Evolutionary conservation across 1,140 invertebrate genomes (phyloP), one percentile per base, ranked within the genome.

Genomic region (Platorchestia sp.): DNA sequence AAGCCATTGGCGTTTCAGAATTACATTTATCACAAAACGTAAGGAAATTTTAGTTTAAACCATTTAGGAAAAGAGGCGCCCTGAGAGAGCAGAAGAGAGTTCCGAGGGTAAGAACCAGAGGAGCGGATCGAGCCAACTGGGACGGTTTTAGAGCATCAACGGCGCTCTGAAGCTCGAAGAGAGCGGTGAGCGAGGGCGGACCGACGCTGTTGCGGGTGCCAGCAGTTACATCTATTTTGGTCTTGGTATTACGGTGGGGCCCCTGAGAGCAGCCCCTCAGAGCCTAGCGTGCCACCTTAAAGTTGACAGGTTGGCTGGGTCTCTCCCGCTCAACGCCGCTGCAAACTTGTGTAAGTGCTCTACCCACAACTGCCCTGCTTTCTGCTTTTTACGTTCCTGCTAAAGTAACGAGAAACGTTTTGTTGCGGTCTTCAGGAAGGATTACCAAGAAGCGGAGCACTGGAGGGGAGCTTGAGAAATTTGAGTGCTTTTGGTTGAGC

Each of bases 281-380:
- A 96, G 96, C 95, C 96, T 96, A 36, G 90, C 89, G 89, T 93
- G 95, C 96, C 95, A 45, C 75, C 95, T 95, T 95, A 75, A 86
- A 90, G 95, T 86, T 96, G 95, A 95, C 95, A 96, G 96, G 96
- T 96, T 96, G 96, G 96, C 95, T 89, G 96, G 95, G 93, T 95
- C 95, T 96, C 96, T 96, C 95, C 96, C 95, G 95, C 96, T 96
- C 96, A 95, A 95, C 95, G 89, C 95, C 89, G 89, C 95, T 95
- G 86, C 95, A 89, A 90, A 51, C 47, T 90, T 95, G 95, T 95
- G 95, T 95, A 95, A 95, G 95, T 95, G 95, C 89, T 43, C 6
- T 36, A 22, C 3, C 59, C 36, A n/a, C 43, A 95, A 75, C 42
- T 27, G 27, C 22, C 41, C 86, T 95, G 22, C n/a, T 40, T 86